Evolutionary conservation across 2,113 vertebrate species (phyloP), one percentile per base, ranked within the genome.

Genomic region (Rhagologus leucostigma): DNA sequence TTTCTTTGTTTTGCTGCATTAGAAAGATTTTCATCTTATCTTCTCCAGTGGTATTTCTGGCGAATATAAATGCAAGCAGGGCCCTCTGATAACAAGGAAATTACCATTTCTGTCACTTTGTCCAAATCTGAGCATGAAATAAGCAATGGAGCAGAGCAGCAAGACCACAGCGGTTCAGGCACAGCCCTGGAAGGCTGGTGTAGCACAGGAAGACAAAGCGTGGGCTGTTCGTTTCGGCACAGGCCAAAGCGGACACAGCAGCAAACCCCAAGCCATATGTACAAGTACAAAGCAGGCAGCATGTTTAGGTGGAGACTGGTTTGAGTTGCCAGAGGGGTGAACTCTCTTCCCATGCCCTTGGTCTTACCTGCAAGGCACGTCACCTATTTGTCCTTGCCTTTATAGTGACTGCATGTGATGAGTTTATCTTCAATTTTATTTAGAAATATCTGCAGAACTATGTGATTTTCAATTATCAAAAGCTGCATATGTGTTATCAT

Each of bases 221-320:
- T 49, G 56, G 33, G 6, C n/a, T 56, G 16, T 20, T 78, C 9
- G 13, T 56, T 56, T 44, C 30, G 46, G 10, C n/a, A 50, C 10
- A 55, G 30, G 35, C 20, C 52, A 67, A 59, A 53, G 12, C 20
- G 10, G 9, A 46, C 56, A 62, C 8, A 32, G 70, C 19, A 78
- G 29, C 29, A 79, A 88, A 53, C 1, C 19, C 21, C 42, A 67
- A 79, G n/a, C 55, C 26, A 29, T 6, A 13, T 0, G 1, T 27
- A 24, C 1, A 1, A 73, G 6, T 2, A 24, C 14, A 47, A 63
- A 83, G 39, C 29, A 76, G 76, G 47, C 55, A 70, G 3, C 3
- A 8, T 1, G 0, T 75, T 70, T 32, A 33, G 62, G 26, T 37
- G 52, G 50, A 75, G 56, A 37, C 6, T 1, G 1, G 4, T 3